Evolutionary conservation across 2,113 vertebrate species (phyloP), one percentile per base, ranked within the genome.

Genomic region (Elaphurus davidianus): DNA sequence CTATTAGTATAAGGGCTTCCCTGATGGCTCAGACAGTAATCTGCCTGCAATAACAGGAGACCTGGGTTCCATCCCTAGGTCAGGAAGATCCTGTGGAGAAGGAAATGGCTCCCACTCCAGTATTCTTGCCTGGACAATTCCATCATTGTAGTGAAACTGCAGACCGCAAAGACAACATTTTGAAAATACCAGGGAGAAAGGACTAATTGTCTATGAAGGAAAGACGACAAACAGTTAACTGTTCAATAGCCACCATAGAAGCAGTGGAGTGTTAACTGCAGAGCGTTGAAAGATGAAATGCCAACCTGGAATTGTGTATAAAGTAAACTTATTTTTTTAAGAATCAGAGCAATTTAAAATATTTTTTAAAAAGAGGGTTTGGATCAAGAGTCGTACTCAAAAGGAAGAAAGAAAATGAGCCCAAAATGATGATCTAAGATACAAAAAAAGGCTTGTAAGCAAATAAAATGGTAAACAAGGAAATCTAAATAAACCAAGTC

Each of bases 401-500:
- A 96, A 92, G 47, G 43, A 89, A 81, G 27, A 91, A 88, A 57
- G 36, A 89, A 57, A 88, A 54, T 84, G 43, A 90, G 79, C 16
- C 40, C 33, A 54, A 45, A 90, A 87, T 54, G 6, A 90, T 45
- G 3, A 81, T 45, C 36, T 23, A 81, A 90, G 52, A 60, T 45
- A 74, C 19, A 43, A 90, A 55, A 64, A 76, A 50, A 67, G 21
- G 7, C 71, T 79, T 60, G 13, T 60, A 43, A 74, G 79, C 17
- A 62, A 45, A 76, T 47, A 86, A 81, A 81, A 43, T 50, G 47
- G 36, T 62, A 64, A 93, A 90, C 57, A 62, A 30, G 52, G 64
- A 88, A 52, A 40, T 90, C 30, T 86, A 64, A 95, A 67, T 79
- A 91, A 97, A 84, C 47, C 87, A 94, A 81, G 23, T 86, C 60